Conservation (phyloP, 1,140 invertebrate species). For the Danaus melanippus region DNA sequence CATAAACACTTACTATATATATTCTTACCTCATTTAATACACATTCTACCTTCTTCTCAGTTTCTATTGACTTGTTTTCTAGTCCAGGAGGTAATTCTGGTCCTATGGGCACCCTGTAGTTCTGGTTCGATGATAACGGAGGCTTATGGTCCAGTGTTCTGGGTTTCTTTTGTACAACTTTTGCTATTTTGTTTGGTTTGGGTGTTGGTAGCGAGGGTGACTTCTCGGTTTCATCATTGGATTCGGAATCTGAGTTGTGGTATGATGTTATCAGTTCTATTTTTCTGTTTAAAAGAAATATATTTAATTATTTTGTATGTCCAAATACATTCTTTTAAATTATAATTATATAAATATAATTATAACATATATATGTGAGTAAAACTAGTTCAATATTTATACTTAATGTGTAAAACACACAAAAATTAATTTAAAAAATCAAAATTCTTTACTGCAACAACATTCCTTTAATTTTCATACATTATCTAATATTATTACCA, state of each 20-base stretch:
- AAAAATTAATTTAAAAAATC: too few relatives aligned
- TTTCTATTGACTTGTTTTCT: conserved; percentile 19
- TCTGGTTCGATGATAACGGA: conserved; percentile 38
- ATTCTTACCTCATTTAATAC: conserved; percentile 3
- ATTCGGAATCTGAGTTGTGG: conserved; percentile 62
- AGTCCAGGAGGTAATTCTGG: conserved; percentile 46
- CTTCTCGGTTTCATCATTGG: conserved; percentile 51
- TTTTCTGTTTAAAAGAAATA: conserved; percentile 41
- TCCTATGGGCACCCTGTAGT: conserved; percentile 41
- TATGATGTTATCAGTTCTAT: conserved; percentile 65
- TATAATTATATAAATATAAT: too few relatives aligned
- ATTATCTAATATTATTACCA: too few relatives aligned
- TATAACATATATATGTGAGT: too few relatives aligned
- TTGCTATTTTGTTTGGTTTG: conserved; percentile 18
- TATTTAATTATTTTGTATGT: conserved; percentile 1
- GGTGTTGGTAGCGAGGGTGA: conserved; percentile 20
- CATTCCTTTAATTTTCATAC: too few relatives aligned
- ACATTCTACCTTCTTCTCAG: conserved; percentile 23
- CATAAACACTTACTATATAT: neutral
- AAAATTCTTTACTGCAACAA: too few relatives aligned
- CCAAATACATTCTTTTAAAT: neutral
- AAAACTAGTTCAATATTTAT: too few relatives aligned
- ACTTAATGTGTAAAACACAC: too few relatives aligned
- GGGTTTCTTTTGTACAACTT: conserved; percentile 31
- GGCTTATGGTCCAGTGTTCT: conserved; percentile 39